These are phyloP conservation scores for Engraulis encrasicolus DNA, from an alignment of 2,113 vertebrate species.

Conservation along the genomic window DNA sequence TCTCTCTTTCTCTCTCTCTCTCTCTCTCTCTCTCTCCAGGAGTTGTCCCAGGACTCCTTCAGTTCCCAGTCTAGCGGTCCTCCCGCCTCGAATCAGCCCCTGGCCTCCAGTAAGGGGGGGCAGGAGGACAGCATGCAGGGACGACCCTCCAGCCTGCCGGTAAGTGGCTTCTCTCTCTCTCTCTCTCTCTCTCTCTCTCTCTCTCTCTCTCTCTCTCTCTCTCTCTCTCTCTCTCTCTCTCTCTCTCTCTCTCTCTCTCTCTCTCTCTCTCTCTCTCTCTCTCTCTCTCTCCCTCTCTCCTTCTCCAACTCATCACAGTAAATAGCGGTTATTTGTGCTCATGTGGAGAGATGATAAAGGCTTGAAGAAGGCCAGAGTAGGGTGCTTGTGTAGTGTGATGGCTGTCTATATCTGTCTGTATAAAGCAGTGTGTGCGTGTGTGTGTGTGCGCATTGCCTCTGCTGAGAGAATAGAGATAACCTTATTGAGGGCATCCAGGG, in stretches of 20 bases:
- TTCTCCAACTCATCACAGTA: too few relatives aligned
- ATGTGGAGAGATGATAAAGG: background rate
- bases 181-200: background rate
- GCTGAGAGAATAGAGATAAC: conserved; percentile 63
- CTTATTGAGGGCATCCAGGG: conserved; percentile 60
- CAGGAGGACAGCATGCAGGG: conserved; percentile 94
- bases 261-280: too few relatives aligned
- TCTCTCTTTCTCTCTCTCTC: background rate
- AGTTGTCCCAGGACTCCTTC: conserved; percentile 98
- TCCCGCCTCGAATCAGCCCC: conserved; percentile 89
- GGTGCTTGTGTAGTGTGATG: background rate
- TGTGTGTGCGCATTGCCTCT: conserved; percentile 57
- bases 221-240: background rate
- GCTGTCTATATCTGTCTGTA: background rate
- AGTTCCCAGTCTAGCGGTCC: conserved; percentile 91
- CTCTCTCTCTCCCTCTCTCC: too few relatives aligned
- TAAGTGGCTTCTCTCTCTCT: conserved; percentile 70
- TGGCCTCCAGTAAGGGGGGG: conserved; percentile 91
- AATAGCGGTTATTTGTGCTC: too few relatives aligned
- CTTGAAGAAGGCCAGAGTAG: background rate
- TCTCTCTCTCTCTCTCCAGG: conserved; percentile 68
- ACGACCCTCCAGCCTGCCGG: conserved; percentile 96
- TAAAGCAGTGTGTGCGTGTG: background rate
- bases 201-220: background rate
- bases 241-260: too few relatives aligned